Percentiles rank a stretch among this genome's conserved stretches.
Conservation (phyloP, 2,888 invertebrate species). For the Tetranychus piercei region DNA sequence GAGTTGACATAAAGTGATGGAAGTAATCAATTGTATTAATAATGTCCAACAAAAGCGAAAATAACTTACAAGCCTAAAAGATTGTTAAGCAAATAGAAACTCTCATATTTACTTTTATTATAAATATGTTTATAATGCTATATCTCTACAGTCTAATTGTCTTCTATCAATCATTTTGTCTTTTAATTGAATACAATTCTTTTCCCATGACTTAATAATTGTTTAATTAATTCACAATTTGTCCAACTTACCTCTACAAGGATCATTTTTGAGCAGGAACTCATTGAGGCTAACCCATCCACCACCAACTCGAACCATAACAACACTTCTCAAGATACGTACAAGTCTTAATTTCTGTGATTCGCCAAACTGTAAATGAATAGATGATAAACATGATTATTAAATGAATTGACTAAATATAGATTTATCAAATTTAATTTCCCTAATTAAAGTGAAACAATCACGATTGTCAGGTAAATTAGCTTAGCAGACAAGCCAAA, state of each 20-base stretch:
- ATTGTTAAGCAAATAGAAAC: too few species aligned
- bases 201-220: background rate
- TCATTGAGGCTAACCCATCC: conserved; percentile 99
- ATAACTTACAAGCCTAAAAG: too few species aligned
- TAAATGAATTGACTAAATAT: conserved; percentile 3
- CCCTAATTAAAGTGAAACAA: too few species aligned
- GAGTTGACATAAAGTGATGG: too few species aligned
- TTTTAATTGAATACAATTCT: background rate
- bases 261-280: conserved; percentile 97
- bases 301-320: conserved; percentile 99
- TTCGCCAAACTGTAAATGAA: conserved; percentile 8
- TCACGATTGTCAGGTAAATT: too few species aligned
- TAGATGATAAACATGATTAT: background rate
- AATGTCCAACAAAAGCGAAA: too few species aligned
- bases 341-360: conserved; percentile 9
- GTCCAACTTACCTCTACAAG: conserved; percentile 90
- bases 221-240: background rate
- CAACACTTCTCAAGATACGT: conserved; percentile 42
- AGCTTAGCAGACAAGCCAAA: background rate
- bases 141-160: too few species aligned
- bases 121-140: too few species aligned
- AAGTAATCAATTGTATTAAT: too few species aligned
- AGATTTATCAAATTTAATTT: background rate
- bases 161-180: too few species aligned
- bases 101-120: too few species aligned